Conservation (phyloP, 2,888 invertebrate genomes). For the Lepetodrilus schrolli region DNA sequence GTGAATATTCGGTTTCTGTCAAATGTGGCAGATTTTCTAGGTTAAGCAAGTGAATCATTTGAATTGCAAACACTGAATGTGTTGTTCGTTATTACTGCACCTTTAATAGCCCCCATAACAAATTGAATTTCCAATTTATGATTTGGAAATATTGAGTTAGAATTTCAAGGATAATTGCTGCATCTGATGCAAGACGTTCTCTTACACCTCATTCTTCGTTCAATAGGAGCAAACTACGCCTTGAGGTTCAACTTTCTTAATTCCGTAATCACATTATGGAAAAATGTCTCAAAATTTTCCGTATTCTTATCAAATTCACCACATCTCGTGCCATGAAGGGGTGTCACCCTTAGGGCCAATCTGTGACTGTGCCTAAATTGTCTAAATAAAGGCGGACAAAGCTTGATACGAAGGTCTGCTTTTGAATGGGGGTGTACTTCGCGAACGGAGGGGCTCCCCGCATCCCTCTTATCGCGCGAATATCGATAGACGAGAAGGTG, state of each 20-base stretch:
- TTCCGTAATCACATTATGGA: conserved; percentile 25
- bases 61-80: conserved; percentile 13
- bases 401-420: conserved; percentile 22
- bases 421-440: background rate
- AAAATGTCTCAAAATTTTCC: conserved; percentile 31
- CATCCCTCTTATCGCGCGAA: background rate
- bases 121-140: conserved; percentile 23
- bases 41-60: conserved; percentile 1
- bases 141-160: conserved; percentile 23
- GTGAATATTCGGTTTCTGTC: conserved; percentile 7
- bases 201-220: background rate
- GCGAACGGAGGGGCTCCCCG: background rate
- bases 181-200: background rate
- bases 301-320: conserved; percentile 29
- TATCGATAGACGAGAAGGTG: conserved; percentile 27
- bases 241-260: conserved; percentile 4
- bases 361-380: conserved; percentile 28
- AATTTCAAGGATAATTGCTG: conserved; percentile 15
- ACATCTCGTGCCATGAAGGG: background rate
- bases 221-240: background rate
- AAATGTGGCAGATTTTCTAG: conserved; percentile 6
- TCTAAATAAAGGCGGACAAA: conserved; percentile 30
- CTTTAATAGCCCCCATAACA: conserved; percentile 2
- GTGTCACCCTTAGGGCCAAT: conserved; percentile 15
- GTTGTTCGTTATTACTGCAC: background rate